A percentile compares a stretch with the other conserved stretches of the same genome.
phyloP scores from a whole-genome alignment of 2,113 vertebrate genomes.

The Chloebia gouldiae region DNA sequence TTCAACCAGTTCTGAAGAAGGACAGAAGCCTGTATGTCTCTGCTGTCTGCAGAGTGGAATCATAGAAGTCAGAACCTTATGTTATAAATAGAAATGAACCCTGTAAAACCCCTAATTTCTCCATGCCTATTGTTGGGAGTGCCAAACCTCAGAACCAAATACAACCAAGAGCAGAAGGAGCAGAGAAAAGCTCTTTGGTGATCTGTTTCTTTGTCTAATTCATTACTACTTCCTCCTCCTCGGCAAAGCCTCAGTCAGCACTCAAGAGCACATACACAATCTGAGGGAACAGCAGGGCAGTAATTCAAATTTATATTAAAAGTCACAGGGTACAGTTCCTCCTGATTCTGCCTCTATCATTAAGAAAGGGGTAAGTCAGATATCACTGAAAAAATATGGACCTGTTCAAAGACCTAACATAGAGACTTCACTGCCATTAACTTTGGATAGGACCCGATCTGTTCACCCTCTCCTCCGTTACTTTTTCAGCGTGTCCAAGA shows the following conservation, averaged over 20 bases:
- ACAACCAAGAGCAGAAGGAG: slow-evolving; percentile 16
- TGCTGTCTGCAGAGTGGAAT: not conserved
- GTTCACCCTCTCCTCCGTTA: not conserved
- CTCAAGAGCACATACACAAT: not conserved
- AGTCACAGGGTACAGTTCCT: not conserved
- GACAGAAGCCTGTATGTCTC: not conserved
- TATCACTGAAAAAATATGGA: not conserved
- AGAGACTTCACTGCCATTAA: not conserved
- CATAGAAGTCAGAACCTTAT: not conserved
- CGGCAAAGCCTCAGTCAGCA: slow-evolving; percentile 23
- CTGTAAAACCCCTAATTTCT: not conserved
- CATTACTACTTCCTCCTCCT: not conserved
- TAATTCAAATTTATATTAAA: not conserved
- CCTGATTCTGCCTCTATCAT: not conserved
- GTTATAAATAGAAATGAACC: not conserved
- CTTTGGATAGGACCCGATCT: not conserved
- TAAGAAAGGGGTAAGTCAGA: not conserved
- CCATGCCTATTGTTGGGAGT: not conserved
- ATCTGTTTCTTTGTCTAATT: not conserved
- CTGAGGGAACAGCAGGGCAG: slow-evolving; percentile 18
- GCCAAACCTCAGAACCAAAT: not conserved
- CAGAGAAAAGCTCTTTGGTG: not conserved
- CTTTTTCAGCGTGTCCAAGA: not conserved
- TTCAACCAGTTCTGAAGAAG: not conserved
- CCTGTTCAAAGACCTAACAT: not conserved